These are phyloP conservation scores for Xenotilapia longispinis DNA, from an alignment of 2,113 vertebrate species.

Conservation along the genomic window DNA sequence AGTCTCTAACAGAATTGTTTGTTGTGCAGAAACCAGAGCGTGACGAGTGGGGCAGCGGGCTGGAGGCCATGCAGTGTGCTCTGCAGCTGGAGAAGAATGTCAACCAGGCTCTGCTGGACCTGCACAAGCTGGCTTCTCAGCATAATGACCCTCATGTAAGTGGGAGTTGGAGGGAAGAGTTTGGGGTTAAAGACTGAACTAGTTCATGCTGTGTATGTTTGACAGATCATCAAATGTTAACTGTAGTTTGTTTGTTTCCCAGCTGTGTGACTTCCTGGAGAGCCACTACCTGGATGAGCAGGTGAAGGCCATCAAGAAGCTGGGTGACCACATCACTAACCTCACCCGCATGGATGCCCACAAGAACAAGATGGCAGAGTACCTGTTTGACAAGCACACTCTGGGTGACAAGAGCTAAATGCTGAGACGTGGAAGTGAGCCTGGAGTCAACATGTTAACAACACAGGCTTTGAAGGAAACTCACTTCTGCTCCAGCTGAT, in stretches of 20 bases:
- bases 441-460: background rate
- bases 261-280: conserved; percentile 87
- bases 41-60: conserved; percentile 76
- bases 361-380: conserved; percentile 86
- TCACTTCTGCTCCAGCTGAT: background rate
- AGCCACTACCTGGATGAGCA: conserved; percentile 91
- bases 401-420: conserved; percentile 72
- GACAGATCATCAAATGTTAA: background rate
- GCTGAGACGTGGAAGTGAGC: fast-evolving
- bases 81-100: conserved; percentile 79
- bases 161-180: no score
- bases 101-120: conserved; percentile 80
- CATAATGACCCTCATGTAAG: no score
- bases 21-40: no score
- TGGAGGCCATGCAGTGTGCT: conserved; percentile 77
- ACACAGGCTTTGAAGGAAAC: background rate
- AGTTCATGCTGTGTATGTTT: background rate
- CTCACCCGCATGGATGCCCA: conserved; percentile 67
- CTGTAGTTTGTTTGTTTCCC: background rate
- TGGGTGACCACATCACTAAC: conserved; percentile 79
- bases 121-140: conserved; percentile 58
- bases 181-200: background rate
- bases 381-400: conserved; percentile 96
- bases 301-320: conserved; percentile 90
- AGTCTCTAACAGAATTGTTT: no score